phyloP scores from a whole-genome alignment of 2,797 vertebrate species.

The Euthynnus affinis region DNA sequence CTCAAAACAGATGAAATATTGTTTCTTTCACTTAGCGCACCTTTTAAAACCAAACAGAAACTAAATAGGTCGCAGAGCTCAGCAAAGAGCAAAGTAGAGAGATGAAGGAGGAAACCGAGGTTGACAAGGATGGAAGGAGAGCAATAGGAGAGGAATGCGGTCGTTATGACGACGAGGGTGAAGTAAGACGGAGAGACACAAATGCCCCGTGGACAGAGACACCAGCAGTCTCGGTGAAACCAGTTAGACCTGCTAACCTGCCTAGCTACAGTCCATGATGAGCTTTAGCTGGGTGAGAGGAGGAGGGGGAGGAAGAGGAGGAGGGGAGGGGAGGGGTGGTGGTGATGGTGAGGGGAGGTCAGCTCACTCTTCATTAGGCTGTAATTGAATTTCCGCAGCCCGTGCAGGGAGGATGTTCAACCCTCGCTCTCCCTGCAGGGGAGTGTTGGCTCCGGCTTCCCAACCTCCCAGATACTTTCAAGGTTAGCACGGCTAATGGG shows the following conservation, averaged over 20 bases:
- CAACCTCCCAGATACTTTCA: conserved; percentile 61
- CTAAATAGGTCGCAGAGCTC: neutral
- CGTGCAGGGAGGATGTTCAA: conserved; percentile 61
- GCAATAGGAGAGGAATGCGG: neutral
- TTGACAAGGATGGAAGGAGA: neutral
- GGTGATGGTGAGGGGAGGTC: conserved; percentile 59
- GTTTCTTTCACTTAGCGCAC: too few relatives aligned
- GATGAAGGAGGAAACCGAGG: neutral
- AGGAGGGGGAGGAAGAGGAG: neutral
- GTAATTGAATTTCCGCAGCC: conserved; percentile 78
- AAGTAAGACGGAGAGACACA: neutral
- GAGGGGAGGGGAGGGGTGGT: neutral
- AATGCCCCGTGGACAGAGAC: conserved; percentile 9
- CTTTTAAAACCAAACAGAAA: neutral
- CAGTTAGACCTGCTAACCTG: conserved; percentile 39
- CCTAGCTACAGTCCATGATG: conserved; percentile 52
- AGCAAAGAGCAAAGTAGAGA: neutral
- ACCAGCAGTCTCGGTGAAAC: neutral
- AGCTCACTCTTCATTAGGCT: conserved; percentile 78
- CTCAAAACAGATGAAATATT: too few relatives aligned
- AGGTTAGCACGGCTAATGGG: conserved; percentile 73
- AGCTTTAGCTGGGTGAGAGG: conserved; percentile 49
- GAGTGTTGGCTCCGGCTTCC: conserved; percentile 48
- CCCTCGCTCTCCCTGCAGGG: conserved; percentile 62
- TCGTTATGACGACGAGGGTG: neutral